Evolutionary conservation across 37 sponge, comb jelly and placozoan species (phyloP).

Genomic region (Amphimedon queenslandica): DNA sequence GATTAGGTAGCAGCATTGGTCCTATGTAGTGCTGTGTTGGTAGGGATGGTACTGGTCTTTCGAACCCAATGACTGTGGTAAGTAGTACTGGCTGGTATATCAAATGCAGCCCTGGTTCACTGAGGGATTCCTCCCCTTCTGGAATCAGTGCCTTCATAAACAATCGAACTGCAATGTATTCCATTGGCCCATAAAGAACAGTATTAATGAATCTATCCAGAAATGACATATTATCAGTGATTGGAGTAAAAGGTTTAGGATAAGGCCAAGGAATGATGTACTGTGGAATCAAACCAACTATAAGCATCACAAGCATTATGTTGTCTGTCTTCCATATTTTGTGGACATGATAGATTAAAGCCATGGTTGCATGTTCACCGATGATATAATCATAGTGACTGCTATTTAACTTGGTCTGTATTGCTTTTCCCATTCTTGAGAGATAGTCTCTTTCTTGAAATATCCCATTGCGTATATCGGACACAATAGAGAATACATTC

Average conservation of each 20-base stretch:
- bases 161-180: not conserved
- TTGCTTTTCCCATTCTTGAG: not conserved
- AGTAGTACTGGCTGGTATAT: not conserved
- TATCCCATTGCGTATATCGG: too few relatives aligned
- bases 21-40: not conserved
- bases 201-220: not conserved
- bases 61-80: not conserved
- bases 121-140: not conserved
- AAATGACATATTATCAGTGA: not conserved
- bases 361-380: not conserved
- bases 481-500: not conserved
- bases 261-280: not conserved
- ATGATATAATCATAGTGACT: slow-evolving; percentile 15
- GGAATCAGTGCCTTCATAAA: not conserved
- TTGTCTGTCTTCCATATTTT: not conserved
- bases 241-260: not conserved
- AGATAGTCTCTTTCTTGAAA: not conserved
- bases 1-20: not conserved
- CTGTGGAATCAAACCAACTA: not conserved
- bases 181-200: not conserved
- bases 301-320: not conserved
- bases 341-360: not conserved
- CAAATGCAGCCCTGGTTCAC: slow-evolving; percentile 11
- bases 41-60: not conserved
- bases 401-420: not conserved